Evolutionary conservation across 1,140 invertebrate genomes (phyloP), one percentile per base, ranked within the genome.

Genomic region (Gryllus bimaculatus): DNA sequence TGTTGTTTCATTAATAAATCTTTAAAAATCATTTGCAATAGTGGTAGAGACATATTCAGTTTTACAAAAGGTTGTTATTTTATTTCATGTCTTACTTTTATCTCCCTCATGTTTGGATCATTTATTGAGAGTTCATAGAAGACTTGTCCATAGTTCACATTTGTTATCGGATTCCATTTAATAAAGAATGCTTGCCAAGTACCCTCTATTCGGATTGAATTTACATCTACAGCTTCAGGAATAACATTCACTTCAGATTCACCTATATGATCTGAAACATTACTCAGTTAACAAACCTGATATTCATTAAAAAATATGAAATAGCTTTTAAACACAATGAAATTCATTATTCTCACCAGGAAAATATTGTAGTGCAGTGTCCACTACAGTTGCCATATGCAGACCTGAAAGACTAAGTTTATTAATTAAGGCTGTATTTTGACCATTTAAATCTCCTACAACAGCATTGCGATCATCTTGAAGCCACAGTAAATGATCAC

Each of bases 71-170:
- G 26, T 39, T 39, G 26, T 39, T 39, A 2, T 2, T 39, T 2
- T 39, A 39, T 39, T 39, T 39, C 5, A 39, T 39, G 5, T 39
- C 54, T 66, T 18, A 66, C 54, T 66, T 66, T 66, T 66, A 66
- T 66, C 10, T 66, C 54, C 18, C 54, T 66, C 18, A 66, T 10
- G 54, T 66, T 66, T 18, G 47, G 39, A 20, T 84, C 83, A 77
- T 89, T 87, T 73, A 96, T 88, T 83, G 91, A 92, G 39, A 96
- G 89, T 85, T 96, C 93, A 83, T 97, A 98, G 82, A 92, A 94
- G 0, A 97, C 90, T 12, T 89, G 89, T 47, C 93, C 94, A 82
- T 94, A 93, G 82, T 94, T 96, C 5, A 93, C 91, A 79, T 92
- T 91, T 0, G 85, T 85, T 0, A 93, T 90, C 0, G 92, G 90